Base-by-base conservation (phyloP, 2,113 vertebrate genomes). In the Indicator maculatus region DNA sequence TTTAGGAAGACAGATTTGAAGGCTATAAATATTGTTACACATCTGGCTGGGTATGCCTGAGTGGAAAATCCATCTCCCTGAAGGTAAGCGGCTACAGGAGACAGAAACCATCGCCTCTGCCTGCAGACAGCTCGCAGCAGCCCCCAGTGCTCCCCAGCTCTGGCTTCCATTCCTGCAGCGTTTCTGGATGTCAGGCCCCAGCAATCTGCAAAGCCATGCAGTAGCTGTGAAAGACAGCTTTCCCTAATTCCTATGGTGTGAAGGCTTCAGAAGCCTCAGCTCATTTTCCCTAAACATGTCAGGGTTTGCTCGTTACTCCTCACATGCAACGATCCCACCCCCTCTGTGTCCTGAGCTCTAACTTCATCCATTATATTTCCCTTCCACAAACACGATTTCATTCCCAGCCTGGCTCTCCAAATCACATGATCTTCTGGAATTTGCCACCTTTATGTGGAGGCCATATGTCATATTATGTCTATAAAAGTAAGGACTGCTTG, bases 271-370 rank as follows among this genome's bases (percentile, higher is more conserved):
- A 79, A 92, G 45, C 21, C 79, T 92, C 2, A 0, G 28, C 47
- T 94, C 63, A 56, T 60, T 91, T 85, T 69, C 81, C 55, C 55
- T 53, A 53, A 77, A 83, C 30, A 50, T 7, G 9, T 72, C 88
- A 72, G 86, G 44, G 26, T 66, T 80, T 74, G 79, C 87, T 67
- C 16, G 2, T 76, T 13, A n/a, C 8, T 58, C 59, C 83, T 56
- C 3, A 4, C 6, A 2, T 12, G 56, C 52, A 56, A 56, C 0
- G 5, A 74, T 88, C 56, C 67, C 52, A 5, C 55, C 81, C 45
- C 12, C 20, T 17, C 36, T 2, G 0, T 4, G 47, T 3, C 2
- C 24, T 0, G 0, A 77, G 59, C 76, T 30, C 65, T 39, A 36
- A 74, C 69, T 26, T 20, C 1, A 5, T 36, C 81, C 71, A 26